Base-by-base conservation (phyloP, 2,797 vertebrate genomes). In the Sylvilagus floridanus region DNA sequence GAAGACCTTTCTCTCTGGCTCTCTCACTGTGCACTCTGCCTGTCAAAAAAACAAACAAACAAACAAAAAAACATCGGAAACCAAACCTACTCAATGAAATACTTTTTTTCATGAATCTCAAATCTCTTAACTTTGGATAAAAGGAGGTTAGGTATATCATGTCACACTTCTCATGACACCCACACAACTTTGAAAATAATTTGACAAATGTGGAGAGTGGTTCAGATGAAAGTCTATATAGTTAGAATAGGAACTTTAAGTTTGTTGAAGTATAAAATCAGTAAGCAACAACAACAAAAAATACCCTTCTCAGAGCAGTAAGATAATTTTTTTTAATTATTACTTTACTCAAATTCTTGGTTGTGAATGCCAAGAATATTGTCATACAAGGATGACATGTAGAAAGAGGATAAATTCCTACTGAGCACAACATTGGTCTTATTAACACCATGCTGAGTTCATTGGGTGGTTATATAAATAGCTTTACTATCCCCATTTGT, bases 271-370 rank as follows among this genome's bases (percentile, higher is more conserved):
- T 57, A 95, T 83, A 65, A 84, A 81, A 5, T 52, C 22, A 42
- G 1, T 87, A 83, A n/a, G 4, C 24, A 68, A 13, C 32, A 65
- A 57, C 66, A 47, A 47, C 42, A 47, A 78, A 78, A 83, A 3
- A 47, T 72, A 79, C 1, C 24, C 13, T 79, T 94, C 42, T 84
- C 26, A 84, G 63, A 76, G 47, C 73, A 90, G 28, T 50, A 73
- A 84, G 66, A 16, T 85, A 63, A 30, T 79, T 79, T 76, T 28
- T 24, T 90, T 21, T 63, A 30, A 72, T 93, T 84, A 57, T 75
- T 86, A 91, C 42, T 87, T 82, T 71, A 91, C 86, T 96, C 30
- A 76, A 63, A 76, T 93, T 83, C 28, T 88, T 72, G 42, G 7
- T 10, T 65, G 65, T 88, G 73, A 95, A 79, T 92, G 24, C 73